Conservation (phyloP, 2,888 invertebrate species). For the Trachelus iudaicus region DNA sequence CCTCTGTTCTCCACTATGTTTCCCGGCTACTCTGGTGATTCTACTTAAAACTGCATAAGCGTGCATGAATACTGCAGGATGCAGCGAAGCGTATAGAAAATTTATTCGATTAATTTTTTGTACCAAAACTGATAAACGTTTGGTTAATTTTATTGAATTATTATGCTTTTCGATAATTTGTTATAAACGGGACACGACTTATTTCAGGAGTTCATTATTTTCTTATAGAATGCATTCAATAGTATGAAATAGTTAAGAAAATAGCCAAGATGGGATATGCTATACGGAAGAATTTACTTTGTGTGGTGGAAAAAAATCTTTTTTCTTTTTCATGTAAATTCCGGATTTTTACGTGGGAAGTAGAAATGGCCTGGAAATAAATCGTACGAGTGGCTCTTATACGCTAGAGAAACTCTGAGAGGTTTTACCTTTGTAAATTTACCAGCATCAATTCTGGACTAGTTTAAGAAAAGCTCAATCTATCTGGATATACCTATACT, state of each 20-base stretch:
- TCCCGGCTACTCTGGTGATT: neutral
- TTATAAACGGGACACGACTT: too few species aligned
- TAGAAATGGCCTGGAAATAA: neutral
- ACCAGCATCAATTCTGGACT: neutral
- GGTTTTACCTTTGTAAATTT: neutral
- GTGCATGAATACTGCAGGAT: neutral
- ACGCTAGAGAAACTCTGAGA: neutral
- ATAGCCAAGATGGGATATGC: neutral
- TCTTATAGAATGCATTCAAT: neutral
- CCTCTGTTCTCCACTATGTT: neutral
- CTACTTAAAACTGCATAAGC: neutral
- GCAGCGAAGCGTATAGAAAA: neutral
- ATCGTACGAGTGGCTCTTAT: neutral
- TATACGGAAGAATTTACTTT: conserved; percentile 26
- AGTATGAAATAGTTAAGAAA: neutral
- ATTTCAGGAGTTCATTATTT: neutral
- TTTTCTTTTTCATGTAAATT: neutral
- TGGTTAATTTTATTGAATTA: neutral
- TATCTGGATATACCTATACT: neutral
- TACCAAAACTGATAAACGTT: neutral
- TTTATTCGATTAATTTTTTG: neutral
- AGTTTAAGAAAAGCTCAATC: neutral
- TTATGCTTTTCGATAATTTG: neutral
- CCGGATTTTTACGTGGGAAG: neutral
- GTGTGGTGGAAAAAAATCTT: neutral